phyloP scores from a whole-genome alignment of 1,140 invertebrate genomes.

The Popillia japonica region DNA sequence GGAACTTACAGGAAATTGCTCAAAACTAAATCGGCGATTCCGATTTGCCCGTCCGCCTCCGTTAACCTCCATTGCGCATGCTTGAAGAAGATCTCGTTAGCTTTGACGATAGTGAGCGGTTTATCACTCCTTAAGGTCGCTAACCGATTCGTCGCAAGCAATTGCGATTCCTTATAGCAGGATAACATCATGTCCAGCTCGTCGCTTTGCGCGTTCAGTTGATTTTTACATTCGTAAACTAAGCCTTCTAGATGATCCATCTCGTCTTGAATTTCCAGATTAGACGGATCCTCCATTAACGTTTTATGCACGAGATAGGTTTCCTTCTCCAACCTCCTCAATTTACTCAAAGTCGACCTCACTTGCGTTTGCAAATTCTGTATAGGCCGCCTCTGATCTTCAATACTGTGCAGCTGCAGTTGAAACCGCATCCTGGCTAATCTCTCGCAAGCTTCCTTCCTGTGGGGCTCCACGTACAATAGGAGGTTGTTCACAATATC shows the following conservation, averaged over 20 bases:
- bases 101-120: constrained; percentile 79
- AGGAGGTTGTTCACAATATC: constrained; percentile 98
- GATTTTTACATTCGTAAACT: constrained; percentile 90
- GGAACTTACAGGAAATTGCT: constrained; percentile 89
- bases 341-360: constrained; percentile 78
- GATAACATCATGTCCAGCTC: constrained; percentile 91
- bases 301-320: constrained; percentile 88
- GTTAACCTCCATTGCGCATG: constrained; percentile 98
- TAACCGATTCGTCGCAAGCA: constrained; percentile 69
- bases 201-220: constrained; percentile 85
- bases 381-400: constrained; percentile 91
- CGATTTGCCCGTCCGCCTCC: constrained; percentile 96
- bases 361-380: constrained; percentile 90
- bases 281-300: constrained; percentile 75
- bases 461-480: constrained; percentile 94
- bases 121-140: constrained; percentile 67
- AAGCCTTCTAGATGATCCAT: constrained; percentile 75
- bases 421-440: constrained; percentile 93
- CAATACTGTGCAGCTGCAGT: constrained; percentile 85
- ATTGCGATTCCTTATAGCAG: constrained; percentile 88
- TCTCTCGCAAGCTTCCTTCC: constrained; percentile 89
- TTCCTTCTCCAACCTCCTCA: constrained; percentile 87
- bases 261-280: constrained; percentile 71
- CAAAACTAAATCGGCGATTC: constrained; percentile 94
- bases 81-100: constrained; percentile 98